Evolutionary conservation across 2,888 invertebrate genomes (phyloP).

Genomic region (Acleris sparsana): DNA sequence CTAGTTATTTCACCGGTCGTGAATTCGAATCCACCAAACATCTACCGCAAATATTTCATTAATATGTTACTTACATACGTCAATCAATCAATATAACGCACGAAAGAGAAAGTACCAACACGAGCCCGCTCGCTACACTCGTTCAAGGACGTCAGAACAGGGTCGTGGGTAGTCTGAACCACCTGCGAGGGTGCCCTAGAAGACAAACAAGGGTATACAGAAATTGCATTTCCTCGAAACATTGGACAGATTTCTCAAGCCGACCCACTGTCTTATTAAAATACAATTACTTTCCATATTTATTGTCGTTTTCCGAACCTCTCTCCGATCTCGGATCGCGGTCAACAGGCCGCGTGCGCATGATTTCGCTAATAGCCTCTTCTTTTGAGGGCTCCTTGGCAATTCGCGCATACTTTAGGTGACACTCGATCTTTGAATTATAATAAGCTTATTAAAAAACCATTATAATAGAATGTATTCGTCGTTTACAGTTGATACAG

Average conservation of each 20-base stretch:
- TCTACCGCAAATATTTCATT: not conserved
- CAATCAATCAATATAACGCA: constrained; percentile 6
- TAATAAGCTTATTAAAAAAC: constrained; percentile 10
- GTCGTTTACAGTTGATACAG: not conserved
- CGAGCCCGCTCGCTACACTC: not conserved
- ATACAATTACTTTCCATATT: constrained; percentile 70
- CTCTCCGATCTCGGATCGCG: constrained; percentile 64
- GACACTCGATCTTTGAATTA: constrained; percentile 11
- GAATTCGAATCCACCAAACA: not conserved
- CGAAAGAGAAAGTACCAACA: constrained; percentile 15
- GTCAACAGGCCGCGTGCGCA: constrained; percentile 59
- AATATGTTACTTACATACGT: not conserved
- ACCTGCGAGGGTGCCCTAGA: not conserved
- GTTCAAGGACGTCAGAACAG: constrained; percentile 6
- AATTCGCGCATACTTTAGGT: constrained; percentile 9
- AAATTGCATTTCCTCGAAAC: constrained; percentile 23
- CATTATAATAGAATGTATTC: not conserved
- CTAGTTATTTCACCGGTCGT: too few relatives aligned
- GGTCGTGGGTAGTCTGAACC: not conserved
- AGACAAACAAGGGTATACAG: not conserved
- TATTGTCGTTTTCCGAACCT: constrained; percentile 64
- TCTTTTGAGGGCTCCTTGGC: constrained; percentile 9
- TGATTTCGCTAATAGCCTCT: constrained; percentile 23
- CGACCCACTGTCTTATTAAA: constrained; percentile 52
- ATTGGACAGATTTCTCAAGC: constrained; percentile 21